Evolutionary conservation across 2,797 vertebrate genomes (phyloP), one percentile per base, ranked within the genome.

Genomic region (Rhinatrema bivittatum): DNA sequence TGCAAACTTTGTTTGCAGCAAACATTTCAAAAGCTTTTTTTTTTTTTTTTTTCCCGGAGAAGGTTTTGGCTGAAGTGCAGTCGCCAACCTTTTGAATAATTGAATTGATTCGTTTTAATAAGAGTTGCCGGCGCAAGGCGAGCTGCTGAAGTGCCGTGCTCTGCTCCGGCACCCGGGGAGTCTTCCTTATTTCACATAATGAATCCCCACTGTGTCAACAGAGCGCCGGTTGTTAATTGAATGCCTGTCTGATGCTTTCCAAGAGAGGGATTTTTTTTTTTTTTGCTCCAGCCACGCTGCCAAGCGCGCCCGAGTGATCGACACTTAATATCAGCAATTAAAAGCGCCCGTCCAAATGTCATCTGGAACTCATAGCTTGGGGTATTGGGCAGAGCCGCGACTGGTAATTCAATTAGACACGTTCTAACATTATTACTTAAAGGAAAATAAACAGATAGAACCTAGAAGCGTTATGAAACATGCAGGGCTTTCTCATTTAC

Each of bases 291-390:
- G 68, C 78, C 73, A 59, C 1, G 12, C 46, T 45, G 52, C 60
- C 65, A 76, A 44, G 40, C 54, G 46, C 27, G 61, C 56, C 70
- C 60, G 67, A 80, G 81, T 84, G 84, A 87, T 86, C 37, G 85
- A 83, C 81, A 78, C 82, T 85, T 84, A 86, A 85, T 87, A 87
- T 85, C 84, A 78, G 73, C 86, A 91, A 87, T 89, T 88, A 90
- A 85, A 87, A 82, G 76, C 82, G 81, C 77, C 76, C 76, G 76
- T 87, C 88, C 79, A 85, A 88, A 87, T 85, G 87, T 86, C 83
- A 79, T 66, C 81, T 76, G 81, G 82, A 87, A 84, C 76, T 77
- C 39, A 79, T 76, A 79, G 81, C 79, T 83, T 72, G 43, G 76
- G 82, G 79, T 80, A 65, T 40, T 29, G 43, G 23, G 57, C 50